phyloP scores from a whole-genome alignment of 2,888 invertebrate species.

The Drosophila anomalata region DNA sequence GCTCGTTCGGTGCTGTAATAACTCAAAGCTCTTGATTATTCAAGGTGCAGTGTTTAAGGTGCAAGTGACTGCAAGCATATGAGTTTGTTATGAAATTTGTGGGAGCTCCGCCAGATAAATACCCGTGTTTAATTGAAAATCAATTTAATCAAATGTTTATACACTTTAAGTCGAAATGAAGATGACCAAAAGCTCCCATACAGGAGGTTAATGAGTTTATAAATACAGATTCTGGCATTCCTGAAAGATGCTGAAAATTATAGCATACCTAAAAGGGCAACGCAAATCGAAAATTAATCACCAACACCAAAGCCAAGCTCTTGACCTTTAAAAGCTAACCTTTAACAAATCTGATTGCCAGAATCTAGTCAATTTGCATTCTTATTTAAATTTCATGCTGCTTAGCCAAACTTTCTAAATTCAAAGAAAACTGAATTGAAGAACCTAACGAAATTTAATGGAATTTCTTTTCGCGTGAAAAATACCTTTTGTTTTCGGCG shows the following conservation, averaged over 20 bases:
- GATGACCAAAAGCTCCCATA: not conserved
- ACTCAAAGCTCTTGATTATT: not conserved
- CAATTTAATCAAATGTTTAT: not conserved
- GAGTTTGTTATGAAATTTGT: not conserved
- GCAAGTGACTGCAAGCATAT: not conserved
- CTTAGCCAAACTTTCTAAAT: slow-evolving; percentile 22
- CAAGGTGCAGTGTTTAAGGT: not conserved
- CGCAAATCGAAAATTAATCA: not conserved
- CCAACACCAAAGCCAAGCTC: not conserved
- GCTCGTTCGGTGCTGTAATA: slow-evolving; percentile 15
- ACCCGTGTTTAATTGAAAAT: not conserved
- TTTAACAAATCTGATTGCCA: not conserved
- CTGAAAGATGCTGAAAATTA: not conserved
- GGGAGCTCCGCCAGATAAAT: not conserved
- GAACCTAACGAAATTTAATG: slow-evolving; percentile 20
- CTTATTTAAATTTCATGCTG: slow-evolving; percentile 32
- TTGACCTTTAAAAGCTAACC: not conserved
- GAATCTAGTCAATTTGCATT: slow-evolving; percentile 10
- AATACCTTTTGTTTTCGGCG: slow-evolving; percentile 35
- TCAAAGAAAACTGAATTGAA: slow-evolving; percentile 21
- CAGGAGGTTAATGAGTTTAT: not conserved
- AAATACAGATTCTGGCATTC: not conserved
- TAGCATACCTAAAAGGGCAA: not conserved
- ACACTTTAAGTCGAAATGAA: not conserved
- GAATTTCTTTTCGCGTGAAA: slow-evolving; percentile 30